Evolutionary conservation across 2,113 vertebrate species (phyloP).

Genomic region (Brienomyrus brachyistius): DNA sequence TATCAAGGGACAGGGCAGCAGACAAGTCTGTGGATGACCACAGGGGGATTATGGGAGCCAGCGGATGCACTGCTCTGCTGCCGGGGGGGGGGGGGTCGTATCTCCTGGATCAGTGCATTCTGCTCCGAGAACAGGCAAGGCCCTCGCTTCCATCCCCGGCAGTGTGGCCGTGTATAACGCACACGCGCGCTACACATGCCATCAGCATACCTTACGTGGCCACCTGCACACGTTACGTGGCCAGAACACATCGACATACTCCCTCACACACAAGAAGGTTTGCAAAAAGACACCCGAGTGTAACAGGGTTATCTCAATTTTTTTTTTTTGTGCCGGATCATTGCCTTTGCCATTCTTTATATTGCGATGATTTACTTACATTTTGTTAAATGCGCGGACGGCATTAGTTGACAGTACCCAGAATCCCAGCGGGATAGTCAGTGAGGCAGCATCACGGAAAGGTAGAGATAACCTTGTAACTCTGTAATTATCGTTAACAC

Average conservation of each 20-base stretch:
- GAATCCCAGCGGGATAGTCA: neutral
- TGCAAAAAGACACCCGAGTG: neutral
- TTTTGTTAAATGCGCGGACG: neutral
- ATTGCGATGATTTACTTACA: neutral
- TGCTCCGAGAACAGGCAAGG: neutral
- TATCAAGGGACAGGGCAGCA: conserved; percentile 11
- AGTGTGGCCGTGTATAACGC: neutral
- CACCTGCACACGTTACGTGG: neutral
- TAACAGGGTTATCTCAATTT: neutral
- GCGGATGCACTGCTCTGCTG: neutral
- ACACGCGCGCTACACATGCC: neutral
- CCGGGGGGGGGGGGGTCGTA: neutral
- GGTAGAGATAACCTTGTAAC: neutral
- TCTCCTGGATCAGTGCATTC: conserved; percentile 11
- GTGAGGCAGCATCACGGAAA: neutral
- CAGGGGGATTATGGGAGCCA: conserved; percentile 6
- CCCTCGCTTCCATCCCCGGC: neutral
- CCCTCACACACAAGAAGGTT: neutral
- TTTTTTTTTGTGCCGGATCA: neutral
- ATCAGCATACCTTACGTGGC: neutral
- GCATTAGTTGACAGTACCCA: neutral
- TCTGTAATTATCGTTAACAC: neutral
- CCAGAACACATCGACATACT: neutral
- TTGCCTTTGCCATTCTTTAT: neutral
- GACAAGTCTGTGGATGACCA: conserved; percentile 1